A percentile compares a stretch with the other conserved stretches of the same genome.
These are phyloP conservation scores for Bombyx huttoni DNA, from an alignment of 2,888 invertebrate genomes.

Conservation along the genomic window DNA sequence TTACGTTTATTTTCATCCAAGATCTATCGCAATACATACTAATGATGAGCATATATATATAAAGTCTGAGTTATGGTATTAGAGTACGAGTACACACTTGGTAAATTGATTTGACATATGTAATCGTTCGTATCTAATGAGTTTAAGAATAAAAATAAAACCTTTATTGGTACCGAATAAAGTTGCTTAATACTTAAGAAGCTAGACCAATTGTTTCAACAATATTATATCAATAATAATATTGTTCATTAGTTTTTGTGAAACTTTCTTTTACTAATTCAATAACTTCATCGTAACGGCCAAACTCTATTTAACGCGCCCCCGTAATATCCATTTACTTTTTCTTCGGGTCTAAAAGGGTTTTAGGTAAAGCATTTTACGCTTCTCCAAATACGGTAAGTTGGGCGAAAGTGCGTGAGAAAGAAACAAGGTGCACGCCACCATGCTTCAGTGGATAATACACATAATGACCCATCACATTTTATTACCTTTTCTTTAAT, in stretches of 20 bases:
- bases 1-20: too few species aligned
- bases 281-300: slow-evolving; percentile 6
- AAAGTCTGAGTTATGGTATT: too few species aligned
- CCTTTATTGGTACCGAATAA: too few species aligned
- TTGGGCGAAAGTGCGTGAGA: slow-evolving; percentile 43
- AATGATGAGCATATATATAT: too few species aligned
- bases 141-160: too few species aligned
- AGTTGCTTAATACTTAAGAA: too few species aligned
- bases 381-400: slow-evolving; percentile 33
- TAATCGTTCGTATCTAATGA: too few species aligned
- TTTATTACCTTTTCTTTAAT: slow-evolving; percentile 43
- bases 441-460: slow-evolving; percentile 31
- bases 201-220: too few species aligned
- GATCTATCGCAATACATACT: too few species aligned
- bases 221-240: too few species aligned
- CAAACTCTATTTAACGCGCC: slow-evolving; percentile 8
- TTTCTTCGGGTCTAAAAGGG: slow-evolving; percentile 33
- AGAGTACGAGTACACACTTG: too few species aligned
- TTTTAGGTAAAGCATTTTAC: slow-evolving; percentile 33
- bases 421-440: slow-evolving; percentile 43
- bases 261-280: slow-evolving; percentile 1
- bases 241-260: background rate
- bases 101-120: too few species aligned
- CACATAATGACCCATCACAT: slow-evolving; percentile 42
- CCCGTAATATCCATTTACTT: slow-evolving; percentile 24